Evolutionary conservation across 2,113 vertebrate species (phyloP).

Genomic region (Petrocephalus zakoni): DNA sequence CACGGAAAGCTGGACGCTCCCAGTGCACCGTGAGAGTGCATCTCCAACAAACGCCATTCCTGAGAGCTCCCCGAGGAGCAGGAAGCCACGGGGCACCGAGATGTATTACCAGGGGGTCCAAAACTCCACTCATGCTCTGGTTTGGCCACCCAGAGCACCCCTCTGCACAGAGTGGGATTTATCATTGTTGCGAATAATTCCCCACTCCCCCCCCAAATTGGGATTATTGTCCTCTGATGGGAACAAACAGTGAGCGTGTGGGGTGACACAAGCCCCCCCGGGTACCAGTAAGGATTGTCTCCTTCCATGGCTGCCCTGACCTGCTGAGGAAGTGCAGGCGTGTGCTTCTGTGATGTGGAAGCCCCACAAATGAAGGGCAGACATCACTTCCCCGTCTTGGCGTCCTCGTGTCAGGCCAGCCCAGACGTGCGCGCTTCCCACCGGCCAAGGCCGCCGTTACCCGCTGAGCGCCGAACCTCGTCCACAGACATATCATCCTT

Average conservation of each 20-base stretch:
- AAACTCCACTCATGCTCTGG: background rate
- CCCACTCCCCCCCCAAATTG: background rate
- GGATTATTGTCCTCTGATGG: background rate
- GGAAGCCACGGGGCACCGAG: background rate
- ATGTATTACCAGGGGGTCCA: background rate
- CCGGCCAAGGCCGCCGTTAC: background rate
- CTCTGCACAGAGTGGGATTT: background rate
- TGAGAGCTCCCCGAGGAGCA: background rate
- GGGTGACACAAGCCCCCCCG: background rate
- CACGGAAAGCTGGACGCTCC: background rate
- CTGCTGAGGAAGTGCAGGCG: background rate
- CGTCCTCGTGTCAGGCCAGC: too few species aligned
- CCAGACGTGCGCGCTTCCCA: background rate
- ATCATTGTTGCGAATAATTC: background rate
- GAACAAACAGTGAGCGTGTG: background rate
- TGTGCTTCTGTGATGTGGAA: background rate
- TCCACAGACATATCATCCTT: background rate
- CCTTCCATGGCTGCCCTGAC: background rate
- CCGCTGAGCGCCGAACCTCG: background rate
- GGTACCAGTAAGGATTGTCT: background rate
- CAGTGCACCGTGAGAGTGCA: background rate
- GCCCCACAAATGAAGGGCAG: background rate
- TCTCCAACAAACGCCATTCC: background rate
- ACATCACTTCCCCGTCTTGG: background rate
- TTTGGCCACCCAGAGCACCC: background rate